Conservation (phyloP, 2,113 vertebrate species). For the Greenwoodochromis staneri region DNA sequence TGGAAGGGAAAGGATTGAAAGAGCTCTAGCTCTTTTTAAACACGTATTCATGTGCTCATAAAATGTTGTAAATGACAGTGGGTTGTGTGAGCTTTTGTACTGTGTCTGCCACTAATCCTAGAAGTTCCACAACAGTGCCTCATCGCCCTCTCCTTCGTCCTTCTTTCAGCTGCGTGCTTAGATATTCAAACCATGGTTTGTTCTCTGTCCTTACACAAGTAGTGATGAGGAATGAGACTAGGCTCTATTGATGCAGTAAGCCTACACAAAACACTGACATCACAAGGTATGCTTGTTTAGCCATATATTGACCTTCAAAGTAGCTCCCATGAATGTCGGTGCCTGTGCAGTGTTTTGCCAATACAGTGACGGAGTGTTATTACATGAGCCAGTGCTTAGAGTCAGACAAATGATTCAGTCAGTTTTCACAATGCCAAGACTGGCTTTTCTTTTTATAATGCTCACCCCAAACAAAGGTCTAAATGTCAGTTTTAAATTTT, state of each 20-base stretch:
- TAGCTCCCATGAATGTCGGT: background rate
- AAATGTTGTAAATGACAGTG: slow-evolving; percentile 15
- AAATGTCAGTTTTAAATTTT: background rate
- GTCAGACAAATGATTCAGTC: background rate
- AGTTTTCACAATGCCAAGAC: background rate
- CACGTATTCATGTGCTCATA: background rate
- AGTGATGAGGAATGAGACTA: background rate
- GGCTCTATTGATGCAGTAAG: background rate
- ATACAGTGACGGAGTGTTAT: background rate
- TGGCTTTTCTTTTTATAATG: background rate
- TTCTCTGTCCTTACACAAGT: background rate
- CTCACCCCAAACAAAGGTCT: background rate
- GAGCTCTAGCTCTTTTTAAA: slow-evolving; percentile 7
- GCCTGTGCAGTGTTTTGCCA: background rate
- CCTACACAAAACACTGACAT: background rate
- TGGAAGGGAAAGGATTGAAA: slow-evolving; percentile 31
- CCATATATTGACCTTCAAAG: background rate
- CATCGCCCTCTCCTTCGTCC: background rate
- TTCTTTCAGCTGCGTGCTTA: background rate
- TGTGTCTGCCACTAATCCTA: background rate
- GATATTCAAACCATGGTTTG: background rate
- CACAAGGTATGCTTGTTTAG: background rate
- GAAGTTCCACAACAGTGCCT: background rate
- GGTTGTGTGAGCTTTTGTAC: background rate
- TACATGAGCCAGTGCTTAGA: background rate